Conservation (phyloP, 2,888 invertebrate genomes). For the Thereva nobilitata region DNA sequence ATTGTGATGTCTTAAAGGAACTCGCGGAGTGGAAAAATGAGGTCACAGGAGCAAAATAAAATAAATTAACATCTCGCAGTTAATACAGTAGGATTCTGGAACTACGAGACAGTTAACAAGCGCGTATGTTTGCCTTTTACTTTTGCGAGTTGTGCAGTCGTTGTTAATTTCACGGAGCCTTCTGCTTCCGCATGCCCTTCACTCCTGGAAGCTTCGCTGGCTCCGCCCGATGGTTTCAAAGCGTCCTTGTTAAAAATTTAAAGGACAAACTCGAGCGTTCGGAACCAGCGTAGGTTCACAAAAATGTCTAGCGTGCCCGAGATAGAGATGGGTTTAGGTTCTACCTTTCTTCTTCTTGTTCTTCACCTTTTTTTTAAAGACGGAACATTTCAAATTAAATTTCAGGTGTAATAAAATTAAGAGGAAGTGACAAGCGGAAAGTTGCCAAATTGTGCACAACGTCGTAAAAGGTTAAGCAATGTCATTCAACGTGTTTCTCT, state of each 20-base stretch:
- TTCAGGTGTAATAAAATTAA: constrained; percentile 39
- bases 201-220: neutral
- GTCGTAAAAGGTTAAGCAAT: constrained; percentile 38
- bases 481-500: constrained; percentile 33
- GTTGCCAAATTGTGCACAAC: constrained; percentile 37
- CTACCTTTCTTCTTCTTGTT: neutral
- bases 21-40: constrained; percentile 19
- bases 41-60: constrained; percentile 29
- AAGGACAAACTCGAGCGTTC: neutral
- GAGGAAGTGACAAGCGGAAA: constrained; percentile 32
- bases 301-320: too few species aligned
- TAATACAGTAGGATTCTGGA: constrained; percentile 29
- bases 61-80: constrained; percentile 36
- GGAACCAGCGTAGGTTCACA: too few species aligned
- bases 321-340: too few species aligned
- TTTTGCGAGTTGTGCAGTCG: neutral
- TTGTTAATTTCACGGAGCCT: constrained; percentile 36
- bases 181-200: neutral
- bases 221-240: constrained; percentile 1
- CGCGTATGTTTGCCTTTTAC: constrained; percentile 25
- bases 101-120: constrained; percentile 28
- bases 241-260: neutral
- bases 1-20: constrained; percentile 1
- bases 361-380: constrained; percentile 19
- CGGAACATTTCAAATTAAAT: constrained; percentile 36